These are phyloP conservation scores for Mactra quadrangularis DNA, from an alignment of 1,140 invertebrate genomes.

Conservation along the genomic window DNA sequence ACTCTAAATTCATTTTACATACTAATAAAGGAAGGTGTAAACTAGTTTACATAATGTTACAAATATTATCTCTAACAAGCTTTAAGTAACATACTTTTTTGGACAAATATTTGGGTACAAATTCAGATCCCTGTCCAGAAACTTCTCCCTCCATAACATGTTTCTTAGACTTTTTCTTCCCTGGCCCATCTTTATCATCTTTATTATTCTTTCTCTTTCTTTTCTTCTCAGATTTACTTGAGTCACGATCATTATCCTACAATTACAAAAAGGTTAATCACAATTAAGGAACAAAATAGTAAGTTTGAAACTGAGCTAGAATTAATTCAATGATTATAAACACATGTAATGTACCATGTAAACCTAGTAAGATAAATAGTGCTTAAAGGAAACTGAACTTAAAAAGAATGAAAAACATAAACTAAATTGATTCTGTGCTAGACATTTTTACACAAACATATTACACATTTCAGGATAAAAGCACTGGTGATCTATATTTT, in stretches of 20 bases:
- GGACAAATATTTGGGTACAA: not conserved
- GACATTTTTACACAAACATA: too few relatives aligned
- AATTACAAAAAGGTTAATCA: not conserved
- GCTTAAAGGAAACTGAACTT: too few relatives aligned
- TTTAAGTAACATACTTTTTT: constrained; percentile 17
- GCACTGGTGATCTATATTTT: too few relatives aligned
- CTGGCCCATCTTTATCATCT: not conserved
- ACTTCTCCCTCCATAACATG: constrained; percentile 32
- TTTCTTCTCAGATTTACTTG: not conserved
- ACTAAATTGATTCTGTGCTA: too few relatives aligned
- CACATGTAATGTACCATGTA: not conserved
- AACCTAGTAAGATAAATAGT: too few relatives aligned
- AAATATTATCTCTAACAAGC: not conserved
- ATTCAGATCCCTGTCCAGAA: not conserved
- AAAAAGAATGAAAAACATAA: too few relatives aligned
- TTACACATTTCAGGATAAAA: too few relatives aligned
- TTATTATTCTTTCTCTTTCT: constrained; percentile 5
- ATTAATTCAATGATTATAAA: not conserved
- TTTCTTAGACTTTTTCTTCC: not conserved
- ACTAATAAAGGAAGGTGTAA: not conserved
- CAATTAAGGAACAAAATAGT: not conserved
- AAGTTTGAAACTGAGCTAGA: not conserved
- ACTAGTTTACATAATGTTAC: not conserved
- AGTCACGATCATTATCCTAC: not conserved
- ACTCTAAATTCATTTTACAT: too few relatives aligned